Evolutionary conservation across 2,113 vertebrate species (phyloP).

Genomic region (Origma solitaria): DNA sequence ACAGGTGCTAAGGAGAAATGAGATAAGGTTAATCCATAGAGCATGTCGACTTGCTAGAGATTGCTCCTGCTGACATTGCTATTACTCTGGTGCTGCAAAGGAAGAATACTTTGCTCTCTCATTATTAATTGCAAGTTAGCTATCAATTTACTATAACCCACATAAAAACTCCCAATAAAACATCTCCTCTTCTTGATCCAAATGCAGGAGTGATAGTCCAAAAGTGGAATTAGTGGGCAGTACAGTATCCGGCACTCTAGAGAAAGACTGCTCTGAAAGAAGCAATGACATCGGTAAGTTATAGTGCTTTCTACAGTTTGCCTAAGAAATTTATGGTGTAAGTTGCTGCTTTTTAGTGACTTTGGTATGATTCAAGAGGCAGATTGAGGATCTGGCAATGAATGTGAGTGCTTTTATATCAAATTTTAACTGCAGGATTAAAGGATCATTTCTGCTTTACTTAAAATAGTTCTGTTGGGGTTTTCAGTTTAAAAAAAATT

Average conservation of each 20-base stretch:
- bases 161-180: constrained; percentile 30
- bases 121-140: background rate
- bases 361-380: background rate
- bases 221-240: constrained; percentile 84
- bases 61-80: constrained; percentile 26
- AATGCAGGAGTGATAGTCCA: constrained; percentile 87
- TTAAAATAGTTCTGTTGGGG: background rate
- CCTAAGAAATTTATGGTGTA: background rate
- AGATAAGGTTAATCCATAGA: constrained; percentile 67
- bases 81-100: background rate
- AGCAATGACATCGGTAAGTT: constrained; percentile 91
- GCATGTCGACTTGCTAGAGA: constrained; percentile 39
- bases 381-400: background rate
- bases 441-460: background rate
- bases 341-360: background rate
- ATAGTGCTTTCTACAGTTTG: background rate
- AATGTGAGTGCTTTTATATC: background rate
- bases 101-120: background rate
- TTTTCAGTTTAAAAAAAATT: background rate
- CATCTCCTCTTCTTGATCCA: constrained; percentile 66
- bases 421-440: background rate
- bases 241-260: constrained; percentile 73
- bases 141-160: background rate
- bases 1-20: constrained; percentile 68
- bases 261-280: constrained; percentile 86